Evolutionary conservation across 1,140 invertebrate species (phyloP).

Genomic region (Zaprionus africanus): DNA sequence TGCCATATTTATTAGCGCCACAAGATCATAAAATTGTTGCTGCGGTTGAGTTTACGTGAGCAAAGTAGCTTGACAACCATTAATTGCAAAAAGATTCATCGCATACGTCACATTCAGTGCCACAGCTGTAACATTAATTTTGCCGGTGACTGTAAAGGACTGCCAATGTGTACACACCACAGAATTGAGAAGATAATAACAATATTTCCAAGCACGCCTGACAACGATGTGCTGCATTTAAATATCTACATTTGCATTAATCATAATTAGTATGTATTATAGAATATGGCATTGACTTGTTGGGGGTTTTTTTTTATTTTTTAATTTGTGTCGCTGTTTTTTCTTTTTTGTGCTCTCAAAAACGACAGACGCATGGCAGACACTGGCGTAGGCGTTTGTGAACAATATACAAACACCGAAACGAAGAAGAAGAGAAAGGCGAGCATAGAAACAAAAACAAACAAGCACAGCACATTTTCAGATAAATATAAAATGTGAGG

Average conservation of each 20-base stretch:
- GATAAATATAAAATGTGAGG: conserved; percentile 53
- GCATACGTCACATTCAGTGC: not conserved
- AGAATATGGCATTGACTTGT: conserved; percentile 59
- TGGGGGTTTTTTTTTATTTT: conserved; percentile 2
- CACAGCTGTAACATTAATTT: conserved; percentile 28
- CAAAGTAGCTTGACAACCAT: conserved; percentile 4
- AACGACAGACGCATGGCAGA: conserved; percentile 48
- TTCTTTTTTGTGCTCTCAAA: conserved; percentile 13
- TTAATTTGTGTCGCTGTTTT: conserved; percentile 22
- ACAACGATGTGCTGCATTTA: conserved; percentile 33
- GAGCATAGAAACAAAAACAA: conserved; percentile 49
- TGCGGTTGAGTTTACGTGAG: not conserved
- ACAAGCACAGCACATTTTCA: conserved; percentile 49
- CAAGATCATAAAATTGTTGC: conserved; percentile 10
- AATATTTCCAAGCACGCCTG: not conserved
- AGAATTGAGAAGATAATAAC: conserved; percentile 4
- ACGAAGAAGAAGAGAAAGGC: conserved; percentile 30
- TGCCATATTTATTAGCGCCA: conserved; percentile 19
- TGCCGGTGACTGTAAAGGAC: conserved; percentile 24
- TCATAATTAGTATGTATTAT: conserved; percentile 34
- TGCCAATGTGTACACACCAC: conserved; percentile 46
- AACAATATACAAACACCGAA: conserved; percentile 31
- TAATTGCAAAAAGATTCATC: not conserved
- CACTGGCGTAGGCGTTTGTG: conserved; percentile 34
- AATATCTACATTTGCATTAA: conserved; percentile 16